Conservation (phyloP, 2,888 invertebrate genomes). For the Microctonus brassicae region DNA sequence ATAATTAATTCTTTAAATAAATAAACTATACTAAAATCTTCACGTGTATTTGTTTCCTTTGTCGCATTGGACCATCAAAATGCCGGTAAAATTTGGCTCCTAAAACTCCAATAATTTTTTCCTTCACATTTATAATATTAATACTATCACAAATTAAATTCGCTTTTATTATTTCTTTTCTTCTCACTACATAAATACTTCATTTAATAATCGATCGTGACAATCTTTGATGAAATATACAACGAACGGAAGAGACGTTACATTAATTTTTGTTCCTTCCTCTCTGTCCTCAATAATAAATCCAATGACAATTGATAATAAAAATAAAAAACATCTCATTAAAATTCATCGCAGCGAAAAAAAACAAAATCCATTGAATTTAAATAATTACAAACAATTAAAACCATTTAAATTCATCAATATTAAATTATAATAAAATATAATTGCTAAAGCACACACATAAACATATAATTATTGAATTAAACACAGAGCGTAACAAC, state of each 20-base stretch:
- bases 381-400: too few species aligned
- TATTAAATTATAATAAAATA: too few species aligned
- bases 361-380: not conserved
- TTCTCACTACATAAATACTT: not conserved
- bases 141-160: too few species aligned
- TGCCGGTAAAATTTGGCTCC: too few species aligned
- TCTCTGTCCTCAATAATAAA: not conserved
- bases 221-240: slow-evolving; percentile 2
- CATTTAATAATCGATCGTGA: slow-evolving; percentile 19
- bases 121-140: too few species aligned
- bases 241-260: not conserved
- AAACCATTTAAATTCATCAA: too few species aligned
- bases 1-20: not conserved
- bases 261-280: not conserved
- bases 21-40: not conserved
- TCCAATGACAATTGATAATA: not conserved
- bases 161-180: too few species aligned
- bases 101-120: too few species aligned
- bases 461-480: not conserved
- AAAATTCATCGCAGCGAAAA: not conserved
- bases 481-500: not conserved
- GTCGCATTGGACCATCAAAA: too few species aligned
- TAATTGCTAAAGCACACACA: not conserved
- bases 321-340: not conserved
- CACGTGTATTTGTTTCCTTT: not conserved